These are phyloP conservation scores for Drosophila pullipes DNA, from an alignment of 2,888 invertebrate species.

Conservation along the genomic window DNA sequence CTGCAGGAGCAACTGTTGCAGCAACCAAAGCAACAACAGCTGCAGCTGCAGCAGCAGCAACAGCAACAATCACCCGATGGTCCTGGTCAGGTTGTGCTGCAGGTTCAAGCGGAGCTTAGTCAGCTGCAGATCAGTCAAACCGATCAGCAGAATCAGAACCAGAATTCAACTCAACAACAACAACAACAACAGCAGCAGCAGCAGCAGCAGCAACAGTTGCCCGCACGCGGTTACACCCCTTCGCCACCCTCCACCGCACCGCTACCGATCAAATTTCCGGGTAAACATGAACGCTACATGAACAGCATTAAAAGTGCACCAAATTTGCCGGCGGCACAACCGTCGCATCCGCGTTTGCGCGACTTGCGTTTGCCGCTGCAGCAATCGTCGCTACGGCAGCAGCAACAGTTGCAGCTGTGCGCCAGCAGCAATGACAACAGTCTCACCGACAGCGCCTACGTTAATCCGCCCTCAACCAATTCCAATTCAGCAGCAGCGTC, in stretches of 20 bases:
- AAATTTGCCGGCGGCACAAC: slow-evolving; percentile 89
- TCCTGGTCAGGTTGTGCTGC: slow-evolving; percentile 62
- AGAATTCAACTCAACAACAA: slow-evolving; percentile 22
- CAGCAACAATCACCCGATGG: slow-evolving; percentile 48
- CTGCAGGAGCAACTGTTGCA: slow-evolving; percentile 77
- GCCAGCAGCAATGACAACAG: slow-evolving; percentile 83
- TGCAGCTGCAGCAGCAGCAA: slow-evolving; percentile 39
- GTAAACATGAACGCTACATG: slow-evolving; percentile 88
- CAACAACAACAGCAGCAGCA: slow-evolving; percentile 4
- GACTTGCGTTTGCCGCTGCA: slow-evolving; percentile 91
- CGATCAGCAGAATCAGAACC: slow-evolving; percentile 85
- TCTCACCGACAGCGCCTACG: slow-evolving; percentile 83
- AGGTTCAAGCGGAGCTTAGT: slow-evolving; percentile 86
- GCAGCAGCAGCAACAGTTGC: slow-evolving; percentile 86
- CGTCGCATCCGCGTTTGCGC: slow-evolving; percentile 90
- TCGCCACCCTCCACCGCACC: slow-evolving; percentile 95
- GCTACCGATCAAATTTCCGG: slow-evolving; percentile 92
- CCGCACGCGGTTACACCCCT: slow-evolving; percentile 90
- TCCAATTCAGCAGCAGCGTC: slow-evolving; percentile 62
- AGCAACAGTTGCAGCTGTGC: slow-evolving; percentile 74
- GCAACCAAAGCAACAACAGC: slow-evolving; percentile 25
- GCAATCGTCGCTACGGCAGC: slow-evolving; percentile 86
- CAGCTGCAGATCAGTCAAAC: slow-evolving; percentile 87
- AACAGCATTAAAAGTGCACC: slow-evolving; percentile 93
- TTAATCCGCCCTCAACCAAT: slow-evolving; percentile 82